Evolutionary conservation across 1,140 invertebrate genomes (phyloP).

Genomic region (Brachionus asplanchnoidis): DNA sequence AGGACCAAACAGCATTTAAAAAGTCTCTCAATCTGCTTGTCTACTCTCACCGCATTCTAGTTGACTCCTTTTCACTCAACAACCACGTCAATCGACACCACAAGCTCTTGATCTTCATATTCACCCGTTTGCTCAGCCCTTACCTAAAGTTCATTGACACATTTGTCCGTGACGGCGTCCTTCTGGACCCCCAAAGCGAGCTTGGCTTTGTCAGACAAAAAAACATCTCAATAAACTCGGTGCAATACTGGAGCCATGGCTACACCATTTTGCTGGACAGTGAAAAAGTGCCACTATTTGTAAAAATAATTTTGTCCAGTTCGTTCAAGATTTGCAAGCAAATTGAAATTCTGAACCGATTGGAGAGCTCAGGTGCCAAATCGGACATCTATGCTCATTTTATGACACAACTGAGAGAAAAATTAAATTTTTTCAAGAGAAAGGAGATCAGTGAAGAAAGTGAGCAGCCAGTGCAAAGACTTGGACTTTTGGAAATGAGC

Average conservation of each 20-base stretch:
- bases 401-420: background rate
- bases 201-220: background rate
- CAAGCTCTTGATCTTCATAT: slow-evolving; percentile 19
- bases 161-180: background rate
- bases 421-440: background rate
- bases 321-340: slow-evolving; percentile 37
- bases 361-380: background rate
- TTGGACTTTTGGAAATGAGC: background rate
- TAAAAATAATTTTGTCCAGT: slow-evolving; percentile 5
- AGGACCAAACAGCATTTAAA: background rate
- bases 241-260: slow-evolving; percentile 14
- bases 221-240: background rate
- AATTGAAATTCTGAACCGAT: slow-evolving; percentile 4
- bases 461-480: background rate
- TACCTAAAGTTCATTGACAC: slow-evolving; percentile 4
- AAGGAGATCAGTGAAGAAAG: background rate
- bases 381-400: background rate
- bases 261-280: background rate
- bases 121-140: background rate
- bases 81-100: background rate
- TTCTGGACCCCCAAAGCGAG: background rate
- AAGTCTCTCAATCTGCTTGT: slow-evolving; percentile 4
- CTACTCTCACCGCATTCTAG: background rate
- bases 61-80: slow-evolving; percentile 11
- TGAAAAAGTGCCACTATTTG: background rate